Conservation (phyloP, 1,140 invertebrate species). For the Brachionus rotundiformis region DNA sequence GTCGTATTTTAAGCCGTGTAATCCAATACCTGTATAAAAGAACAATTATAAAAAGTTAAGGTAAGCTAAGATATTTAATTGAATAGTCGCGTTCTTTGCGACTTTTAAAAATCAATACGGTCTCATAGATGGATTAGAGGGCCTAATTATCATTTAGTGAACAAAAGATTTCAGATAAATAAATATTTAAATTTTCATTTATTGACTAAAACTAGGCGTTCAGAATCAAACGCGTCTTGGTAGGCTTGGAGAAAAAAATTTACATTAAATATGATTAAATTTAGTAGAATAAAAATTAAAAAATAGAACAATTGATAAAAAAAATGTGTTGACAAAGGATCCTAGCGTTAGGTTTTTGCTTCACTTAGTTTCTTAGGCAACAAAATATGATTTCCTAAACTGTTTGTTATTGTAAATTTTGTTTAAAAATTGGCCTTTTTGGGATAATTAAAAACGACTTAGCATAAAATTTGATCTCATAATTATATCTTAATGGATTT, state of each 20-base stretch:
- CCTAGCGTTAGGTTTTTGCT: neutral
- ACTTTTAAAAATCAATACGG: constrained; percentile 9
- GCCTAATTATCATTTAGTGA: neutral
- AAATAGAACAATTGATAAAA: neutral
- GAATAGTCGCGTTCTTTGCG: constrained; percentile 28
- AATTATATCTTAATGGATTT: neutral
- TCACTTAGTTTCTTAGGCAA: constrained; percentile 29
- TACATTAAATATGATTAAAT: no score
- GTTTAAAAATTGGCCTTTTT: constrained; percentile 15
- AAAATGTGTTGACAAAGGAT: neutral
- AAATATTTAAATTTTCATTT: constrained; percentile 45
- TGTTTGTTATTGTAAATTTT: constrained; percentile 19
- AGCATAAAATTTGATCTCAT: constrained; percentile 24
- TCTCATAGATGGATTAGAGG: neutral
- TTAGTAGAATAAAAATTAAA: no score
- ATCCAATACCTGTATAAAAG: constrained; percentile 6
- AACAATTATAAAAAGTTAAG: neutral
- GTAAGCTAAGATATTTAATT: constrained; percentile 21
- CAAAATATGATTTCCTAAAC: constrained; percentile 17
- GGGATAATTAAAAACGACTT: constrained; percentile 40
- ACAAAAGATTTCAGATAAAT: neutral
- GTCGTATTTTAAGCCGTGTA: constrained; percentile 17
- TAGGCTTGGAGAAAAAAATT: no score
- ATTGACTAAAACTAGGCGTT: neutral
- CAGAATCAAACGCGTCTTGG: neutral